Evolutionary conservation across 2,888 invertebrate species (phyloP).

Genomic region (Didymodactylos carnosus): DNA sequence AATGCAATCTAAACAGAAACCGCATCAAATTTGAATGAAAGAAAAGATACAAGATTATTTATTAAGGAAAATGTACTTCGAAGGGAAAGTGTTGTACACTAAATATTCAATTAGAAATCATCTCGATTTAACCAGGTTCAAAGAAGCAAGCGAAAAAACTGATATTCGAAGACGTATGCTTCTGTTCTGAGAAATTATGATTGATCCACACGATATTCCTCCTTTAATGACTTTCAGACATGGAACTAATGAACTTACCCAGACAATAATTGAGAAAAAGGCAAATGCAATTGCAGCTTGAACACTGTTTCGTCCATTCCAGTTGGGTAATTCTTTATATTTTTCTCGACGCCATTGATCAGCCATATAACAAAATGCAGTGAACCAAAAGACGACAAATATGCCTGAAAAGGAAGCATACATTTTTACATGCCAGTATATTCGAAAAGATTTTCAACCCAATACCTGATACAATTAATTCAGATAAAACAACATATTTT

Average conservation of each 20-base stretch:
- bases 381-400: conserved; percentile 84
- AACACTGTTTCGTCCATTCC: conserved; percentile 57
- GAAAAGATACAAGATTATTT: too few species aligned
- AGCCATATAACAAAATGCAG: conserved; percentile 79
- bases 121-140: too few species aligned
- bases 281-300: conserved; percentile 84
- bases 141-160: background rate
- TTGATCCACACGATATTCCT: too few species aligned
- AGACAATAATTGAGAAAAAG: conserved; percentile 82
- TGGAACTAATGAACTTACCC: too few species aligned
- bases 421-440: conserved; percentile 20
- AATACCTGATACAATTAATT: conserved; percentile 71
- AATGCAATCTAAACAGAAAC: background rate
- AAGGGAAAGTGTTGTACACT: too few species aligned
- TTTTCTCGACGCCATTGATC: conserved; percentile 62
- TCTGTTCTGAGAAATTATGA: too few species aligned
- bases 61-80: too few species aligned
- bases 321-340: conserved; percentile 14
- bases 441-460: background rate
- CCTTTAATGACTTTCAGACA: too few species aligned
- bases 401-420: conserved; percentile 54
- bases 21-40: too few species aligned
- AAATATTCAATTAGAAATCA: too few species aligned
- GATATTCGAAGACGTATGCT: background rate
- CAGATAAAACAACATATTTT: conserved; percentile 77